Evolutionary conservation across 1,140 invertebrate species (phyloP).

Genomic region (Sipha flava): DNA sequence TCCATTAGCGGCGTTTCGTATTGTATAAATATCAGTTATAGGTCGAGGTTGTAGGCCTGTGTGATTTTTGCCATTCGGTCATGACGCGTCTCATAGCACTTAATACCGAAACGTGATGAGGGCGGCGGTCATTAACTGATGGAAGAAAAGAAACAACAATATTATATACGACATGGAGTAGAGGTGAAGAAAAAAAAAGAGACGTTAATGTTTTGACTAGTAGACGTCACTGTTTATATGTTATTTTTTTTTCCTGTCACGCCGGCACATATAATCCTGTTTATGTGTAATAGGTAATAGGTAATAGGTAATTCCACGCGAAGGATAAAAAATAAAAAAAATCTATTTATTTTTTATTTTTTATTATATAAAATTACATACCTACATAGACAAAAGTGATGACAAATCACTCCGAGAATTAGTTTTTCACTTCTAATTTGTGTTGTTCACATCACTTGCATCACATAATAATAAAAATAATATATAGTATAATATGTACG

Average conservation of each 20-base stretch:
- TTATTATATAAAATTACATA: conserved; percentile 30
- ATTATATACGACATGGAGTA: not conserved
- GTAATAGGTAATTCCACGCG: not conserved
- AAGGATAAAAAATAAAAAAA: not conserved
- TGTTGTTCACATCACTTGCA: conserved; percentile 6
- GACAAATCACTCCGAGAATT: conserved; percentile 16
- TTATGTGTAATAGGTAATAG: conserved; percentile 23
- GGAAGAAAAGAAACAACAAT: not conserved
- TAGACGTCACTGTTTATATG: conserved; percentile 9
- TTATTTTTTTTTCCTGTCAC: conserved; percentile 16
- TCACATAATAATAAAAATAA: not conserved
- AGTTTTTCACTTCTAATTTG: not conserved
- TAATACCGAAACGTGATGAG: conserved; percentile 16
- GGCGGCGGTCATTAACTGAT: conserved; percentile 17
- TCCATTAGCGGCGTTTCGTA: not conserved
- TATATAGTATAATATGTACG: not conserved
- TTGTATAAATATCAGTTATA: not conserved
- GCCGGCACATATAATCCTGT: conserved; percentile 8
- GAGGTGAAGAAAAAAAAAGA: not conserved
- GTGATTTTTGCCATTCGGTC: not conserved
- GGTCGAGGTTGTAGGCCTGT: not conserved
- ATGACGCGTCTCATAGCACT: not conserved
- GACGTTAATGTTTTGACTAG: conserved; percentile 25
- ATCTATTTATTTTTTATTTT: not conserved
- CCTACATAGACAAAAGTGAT: not conserved